Conservation (phyloP, 2,113 vertebrate genomes). For the Myiozetetes cayanensis region DNA sequence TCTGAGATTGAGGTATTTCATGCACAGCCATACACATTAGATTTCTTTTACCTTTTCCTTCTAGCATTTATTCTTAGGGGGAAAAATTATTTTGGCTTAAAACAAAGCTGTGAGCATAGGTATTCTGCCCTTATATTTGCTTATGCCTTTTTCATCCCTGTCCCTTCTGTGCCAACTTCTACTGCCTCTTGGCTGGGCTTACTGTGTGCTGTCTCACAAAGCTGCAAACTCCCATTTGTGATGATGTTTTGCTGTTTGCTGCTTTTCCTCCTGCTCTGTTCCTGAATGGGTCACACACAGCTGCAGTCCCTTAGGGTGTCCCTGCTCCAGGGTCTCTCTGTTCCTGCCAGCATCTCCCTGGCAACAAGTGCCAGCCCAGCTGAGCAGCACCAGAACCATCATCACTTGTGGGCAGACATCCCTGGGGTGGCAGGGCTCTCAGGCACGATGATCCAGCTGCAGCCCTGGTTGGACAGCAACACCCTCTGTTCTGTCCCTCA, state of each 20-base stretch:
- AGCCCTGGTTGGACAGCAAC: background rate
- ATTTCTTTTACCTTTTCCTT: background rate
- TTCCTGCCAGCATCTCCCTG: background rate
- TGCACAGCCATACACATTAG: background rate
- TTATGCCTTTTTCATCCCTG: background rate
- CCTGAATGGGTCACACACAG: accelerated
- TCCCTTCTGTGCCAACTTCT: background rate
- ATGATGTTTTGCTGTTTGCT: accelerated
- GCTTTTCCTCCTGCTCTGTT: background rate
- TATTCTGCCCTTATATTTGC: background rate
- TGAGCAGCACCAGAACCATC: accelerated
- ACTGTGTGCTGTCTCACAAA: background rate
- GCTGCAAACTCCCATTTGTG: accelerated
- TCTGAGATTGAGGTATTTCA: background rate
- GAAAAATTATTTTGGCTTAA: background rate
- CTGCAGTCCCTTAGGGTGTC: background rate
- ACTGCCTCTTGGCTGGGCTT: background rate
- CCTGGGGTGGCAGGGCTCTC: background rate
- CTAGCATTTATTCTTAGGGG: background rate
- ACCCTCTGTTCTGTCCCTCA: background rate
- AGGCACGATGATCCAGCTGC: accelerated
- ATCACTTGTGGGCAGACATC: background rate
- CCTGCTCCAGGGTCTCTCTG: background rate
- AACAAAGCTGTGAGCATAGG: background rate
- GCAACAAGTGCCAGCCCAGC: background rate